Conservation (phyloP, 1,140 invertebrate species). For the Procambarus virginalis region DNA sequence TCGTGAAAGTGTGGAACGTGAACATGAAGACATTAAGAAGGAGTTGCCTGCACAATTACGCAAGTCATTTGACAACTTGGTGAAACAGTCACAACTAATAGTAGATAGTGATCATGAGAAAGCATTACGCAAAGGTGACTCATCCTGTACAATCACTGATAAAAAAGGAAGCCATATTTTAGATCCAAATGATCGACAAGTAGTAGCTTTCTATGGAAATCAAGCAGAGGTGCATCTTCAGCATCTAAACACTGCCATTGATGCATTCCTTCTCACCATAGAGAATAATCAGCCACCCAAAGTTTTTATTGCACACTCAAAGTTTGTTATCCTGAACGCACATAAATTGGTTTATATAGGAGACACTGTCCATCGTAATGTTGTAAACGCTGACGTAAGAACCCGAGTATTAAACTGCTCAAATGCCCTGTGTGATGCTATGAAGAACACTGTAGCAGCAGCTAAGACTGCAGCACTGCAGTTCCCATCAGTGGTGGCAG, state of each 20-base stretch:
- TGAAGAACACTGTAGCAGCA: conserved; percentile 88
- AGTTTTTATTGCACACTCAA: conserved; percentile 93
- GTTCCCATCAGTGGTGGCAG: conserved; percentile 90
- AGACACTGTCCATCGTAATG: conserved; percentile 90
- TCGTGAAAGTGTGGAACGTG: conserved; percentile 81
- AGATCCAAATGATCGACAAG: conserved; percentile 86
- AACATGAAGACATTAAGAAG: conserved; percentile 83
- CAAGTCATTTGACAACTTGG: conserved; percentile 82
- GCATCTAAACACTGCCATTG: conserved; percentile 90
- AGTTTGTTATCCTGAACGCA: conserved; percentile 93
- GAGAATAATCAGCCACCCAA: conserved; percentile 94
- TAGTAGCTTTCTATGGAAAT: conserved; percentile 88
- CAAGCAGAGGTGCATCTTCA: conserved; percentile 89
- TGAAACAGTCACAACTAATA: conserved; percentile 78
- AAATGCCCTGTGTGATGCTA: conserved; percentile 87
- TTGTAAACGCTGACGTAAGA: conserved; percentile 81
- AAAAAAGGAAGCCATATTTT: conserved; percentile 73
- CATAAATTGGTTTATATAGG: conserved; percentile 95
- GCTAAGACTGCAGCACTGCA: conserved; percentile 92
- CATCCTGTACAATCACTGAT: conserved; percentile 25
- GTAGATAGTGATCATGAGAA: conserved; percentile 70
- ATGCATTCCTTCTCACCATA: conserved; percentile 91
- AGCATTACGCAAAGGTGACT: conserved; percentile 41
- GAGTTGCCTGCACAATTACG: conserved; percentile 83
- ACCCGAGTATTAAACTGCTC: conserved; percentile 85